Conservation (phyloP, 2,888 invertebrate genomes). For the Chloromyia formosa region DNA sequence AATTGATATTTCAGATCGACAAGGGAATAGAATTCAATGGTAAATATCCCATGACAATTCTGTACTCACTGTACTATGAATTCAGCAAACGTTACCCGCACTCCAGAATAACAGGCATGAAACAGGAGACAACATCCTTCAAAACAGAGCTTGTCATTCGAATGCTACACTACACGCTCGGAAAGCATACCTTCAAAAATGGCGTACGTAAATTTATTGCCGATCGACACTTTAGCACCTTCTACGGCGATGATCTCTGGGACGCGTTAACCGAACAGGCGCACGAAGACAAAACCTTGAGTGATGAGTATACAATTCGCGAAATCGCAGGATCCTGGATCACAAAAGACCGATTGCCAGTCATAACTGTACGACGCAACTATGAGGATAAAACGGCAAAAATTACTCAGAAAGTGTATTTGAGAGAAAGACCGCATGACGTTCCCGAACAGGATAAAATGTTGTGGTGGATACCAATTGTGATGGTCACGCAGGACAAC, state of each 20-base stretch:
- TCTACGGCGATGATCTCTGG: slow-evolving; percentile 84
- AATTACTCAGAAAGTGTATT: slow-evolving; percentile 72
- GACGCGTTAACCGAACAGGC: slow-evolving; percentile 75
- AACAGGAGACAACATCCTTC: slow-evolving; percentile 75
- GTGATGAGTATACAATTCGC: slow-evolving; percentile 68
- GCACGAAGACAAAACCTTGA: slow-evolving; percentile 68
- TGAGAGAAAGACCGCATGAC: slow-evolving; percentile 77
- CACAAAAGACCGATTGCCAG: slow-evolving; percentile 79
- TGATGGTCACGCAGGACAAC: slow-evolving; percentile 69
- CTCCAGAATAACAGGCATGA: slow-evolving; percentile 77
- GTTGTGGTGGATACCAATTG: slow-evolving; percentile 79
- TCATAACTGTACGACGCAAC: slow-evolving; percentile 75
- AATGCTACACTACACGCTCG: slow-evolving; percentile 89
- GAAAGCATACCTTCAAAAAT: slow-evolving; percentile 76
- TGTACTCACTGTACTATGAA: slow-evolving; percentile 82
- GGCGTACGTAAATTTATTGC: slow-evolving; percentile 77
- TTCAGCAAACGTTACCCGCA: slow-evolving; percentile 82
- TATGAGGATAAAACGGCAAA: slow-evolving; percentile 71
- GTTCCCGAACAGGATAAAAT: slow-evolving; percentile 75
- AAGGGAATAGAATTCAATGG: slow-evolving; percentile 78
- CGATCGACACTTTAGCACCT: slow-evolving; percentile 76
- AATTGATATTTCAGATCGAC: slow-evolving; percentile 67
- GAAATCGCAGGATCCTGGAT: slow-evolving; percentile 85
- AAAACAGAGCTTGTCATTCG: slow-evolving; percentile 84
- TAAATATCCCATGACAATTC: slow-evolving; percentile 81